Percentiles rank a stretch among this genome's conserved stretches.
Evolutionary conservation across 30 jellyfish, hydroid and myxozoan species (phyloP).

Genomic region (Turritopsis dohrnii): DNA sequence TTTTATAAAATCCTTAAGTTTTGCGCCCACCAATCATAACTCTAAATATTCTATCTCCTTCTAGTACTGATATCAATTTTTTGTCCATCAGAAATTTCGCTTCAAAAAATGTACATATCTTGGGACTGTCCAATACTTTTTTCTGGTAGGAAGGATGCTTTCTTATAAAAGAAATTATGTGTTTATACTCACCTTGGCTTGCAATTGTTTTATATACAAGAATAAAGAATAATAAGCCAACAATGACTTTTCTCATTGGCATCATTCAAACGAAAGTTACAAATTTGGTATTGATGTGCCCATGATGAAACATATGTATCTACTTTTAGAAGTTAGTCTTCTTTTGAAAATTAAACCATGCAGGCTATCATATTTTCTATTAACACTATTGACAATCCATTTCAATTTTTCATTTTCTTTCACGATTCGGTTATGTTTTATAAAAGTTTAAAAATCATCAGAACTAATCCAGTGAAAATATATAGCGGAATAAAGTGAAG

Average conservation of each 20-base stretch:
- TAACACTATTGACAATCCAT: not conserved
- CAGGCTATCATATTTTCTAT: not conserved
- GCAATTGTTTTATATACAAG: not conserved
- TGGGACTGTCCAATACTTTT: too few species aligned
- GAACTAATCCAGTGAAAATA: too few species aligned
- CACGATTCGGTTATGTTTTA: too few species aligned
- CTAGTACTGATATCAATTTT: too few species aligned
- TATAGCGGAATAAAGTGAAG: not conserved
- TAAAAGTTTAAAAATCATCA: too few species aligned
- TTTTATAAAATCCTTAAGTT: too few species aligned
- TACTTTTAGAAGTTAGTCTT: not conserved
- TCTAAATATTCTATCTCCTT: too few species aligned
- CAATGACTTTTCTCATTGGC: not conserved
- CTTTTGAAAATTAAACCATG: not conserved
- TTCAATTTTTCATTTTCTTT: too few species aligned
- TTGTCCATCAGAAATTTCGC: too few species aligned
- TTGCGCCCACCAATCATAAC: not conserved
- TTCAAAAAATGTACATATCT: too few species aligned
- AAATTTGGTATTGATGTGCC: too few species aligned
- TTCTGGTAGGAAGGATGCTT: not conserved
- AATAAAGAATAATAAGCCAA: not conserved
- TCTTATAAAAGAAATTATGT: not conserved
- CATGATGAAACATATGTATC: not conserved
- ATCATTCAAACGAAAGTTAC: too few species aligned
- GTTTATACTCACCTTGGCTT: not conserved